A percentile compares a stretch with the other conserved stretches of the same genome.
phyloP scores from a whole-genome alignment of 2,797 vertebrate genomes.

The Ambastaia sidthimunki region DNA sequence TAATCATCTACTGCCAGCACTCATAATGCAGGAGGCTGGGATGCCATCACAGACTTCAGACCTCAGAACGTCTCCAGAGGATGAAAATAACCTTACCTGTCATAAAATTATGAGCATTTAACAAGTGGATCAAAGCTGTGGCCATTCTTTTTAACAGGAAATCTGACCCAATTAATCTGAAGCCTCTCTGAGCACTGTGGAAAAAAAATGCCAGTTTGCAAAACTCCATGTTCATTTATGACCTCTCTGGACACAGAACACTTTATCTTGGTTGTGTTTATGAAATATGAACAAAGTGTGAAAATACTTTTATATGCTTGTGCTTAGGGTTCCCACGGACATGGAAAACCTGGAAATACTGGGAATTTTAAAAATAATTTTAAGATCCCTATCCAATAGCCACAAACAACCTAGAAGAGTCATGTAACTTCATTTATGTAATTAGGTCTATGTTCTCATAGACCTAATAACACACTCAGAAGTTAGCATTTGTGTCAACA shows the following conservation, averaged over 20 bases:
- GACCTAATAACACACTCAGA: not conserved
- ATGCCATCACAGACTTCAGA: slow-evolving; percentile 21
- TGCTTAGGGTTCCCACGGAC: not conserved
- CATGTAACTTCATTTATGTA: too few species aligned
- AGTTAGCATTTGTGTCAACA: not conserved
- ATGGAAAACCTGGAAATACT: not conserved
- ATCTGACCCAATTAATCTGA: slow-evolving; percentile 9
- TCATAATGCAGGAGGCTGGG: slow-evolving; percentile 33
- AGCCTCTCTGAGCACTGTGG: not conserved
- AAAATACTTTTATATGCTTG: not conserved
- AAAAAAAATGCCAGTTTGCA: not conserved
- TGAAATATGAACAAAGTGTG: not conserved
- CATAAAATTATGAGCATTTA: slow-evolving; percentile 24
- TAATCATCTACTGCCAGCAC: slow-evolving; percentile 53
- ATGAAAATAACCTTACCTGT: slow-evolving; percentile 9
- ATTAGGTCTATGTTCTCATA: not conserved
- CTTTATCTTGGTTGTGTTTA: slow-evolving; percentile 1
- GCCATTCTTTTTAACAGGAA: not conserved
- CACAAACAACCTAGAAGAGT: not conserved
- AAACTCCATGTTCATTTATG: slow-evolving; percentile 4
- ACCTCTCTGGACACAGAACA: not conserved
- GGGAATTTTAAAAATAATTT: not conserved
- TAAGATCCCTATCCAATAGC: too few species aligned
- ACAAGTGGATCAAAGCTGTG: slow-evolving; percentile 15
- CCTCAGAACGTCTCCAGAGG: slow-evolving; percentile 26